phyloP scores from a whole-genome alignment of 2,113 vertebrate species.

The Orientallactaga bullata region DNA sequence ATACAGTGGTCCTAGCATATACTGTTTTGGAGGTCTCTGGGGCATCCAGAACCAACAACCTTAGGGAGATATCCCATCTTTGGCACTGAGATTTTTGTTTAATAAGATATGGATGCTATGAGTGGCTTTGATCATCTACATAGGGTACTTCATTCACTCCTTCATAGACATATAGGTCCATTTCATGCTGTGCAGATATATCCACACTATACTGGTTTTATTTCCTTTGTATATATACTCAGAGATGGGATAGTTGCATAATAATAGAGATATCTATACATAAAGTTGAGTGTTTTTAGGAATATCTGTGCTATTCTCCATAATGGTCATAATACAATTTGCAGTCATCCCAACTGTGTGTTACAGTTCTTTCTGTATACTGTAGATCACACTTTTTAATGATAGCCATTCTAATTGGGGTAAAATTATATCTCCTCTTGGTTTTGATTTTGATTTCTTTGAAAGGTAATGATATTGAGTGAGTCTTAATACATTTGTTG shows the following conservation, averaged over 20 bases:
- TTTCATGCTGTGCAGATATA: not conserved
- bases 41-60: no score
- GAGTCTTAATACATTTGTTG: not conserved
- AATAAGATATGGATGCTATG: no score
- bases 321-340: not conserved
- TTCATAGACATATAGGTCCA: not conserved
- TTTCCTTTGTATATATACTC: not conserved
- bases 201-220: not conserved
- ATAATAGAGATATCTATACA: not conserved
- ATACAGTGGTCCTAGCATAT: no score
- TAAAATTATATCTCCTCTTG: not conserved
- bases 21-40: no score
- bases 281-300: not conserved
- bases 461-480: not conserved
- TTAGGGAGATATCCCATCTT: no score
- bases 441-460: not conserved
- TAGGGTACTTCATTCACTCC: not conserved
- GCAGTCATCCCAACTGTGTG: not conserved
- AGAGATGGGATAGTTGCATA: not conserved
- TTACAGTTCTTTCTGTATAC: not conserved
- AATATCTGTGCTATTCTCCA: not conserved
- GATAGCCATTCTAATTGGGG: not conserved
- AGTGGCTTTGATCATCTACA: no score
- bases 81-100: no score
- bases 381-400: not conserved